These are phyloP conservation scores for Agriotes lineatus DNA, from an alignment of 2,888 invertebrate genomes.

Conservation along the genomic window DNA sequence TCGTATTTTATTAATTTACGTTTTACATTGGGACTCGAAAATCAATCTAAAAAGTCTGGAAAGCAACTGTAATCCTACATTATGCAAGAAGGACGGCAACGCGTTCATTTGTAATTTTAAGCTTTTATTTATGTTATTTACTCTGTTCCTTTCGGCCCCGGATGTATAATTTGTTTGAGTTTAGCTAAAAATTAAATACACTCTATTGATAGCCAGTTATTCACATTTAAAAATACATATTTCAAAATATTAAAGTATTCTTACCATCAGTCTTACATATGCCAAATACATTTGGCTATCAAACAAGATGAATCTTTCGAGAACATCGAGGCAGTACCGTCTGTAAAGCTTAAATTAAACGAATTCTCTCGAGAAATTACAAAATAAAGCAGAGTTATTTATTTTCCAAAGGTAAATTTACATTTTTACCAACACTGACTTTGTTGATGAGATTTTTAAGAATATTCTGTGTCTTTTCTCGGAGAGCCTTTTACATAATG, in stretches of 20 bases:
- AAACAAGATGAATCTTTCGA: neutral
- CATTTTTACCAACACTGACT: slow-evolving; percentile 12
- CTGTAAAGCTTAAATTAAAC: neutral
- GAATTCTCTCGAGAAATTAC: slow-evolving; percentile 19
- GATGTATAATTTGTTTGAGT: no score
- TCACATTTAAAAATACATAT: no score
- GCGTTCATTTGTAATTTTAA: slow-evolving; percentile 26
- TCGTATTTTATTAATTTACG: slow-evolving; percentile 13
- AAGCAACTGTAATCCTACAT: slow-evolving; percentile 2
- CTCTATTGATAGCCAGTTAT: no score
- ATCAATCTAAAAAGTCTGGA: slow-evolving; percentile 20
- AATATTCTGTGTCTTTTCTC: neutral
- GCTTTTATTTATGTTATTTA: slow-evolving; percentile 11
- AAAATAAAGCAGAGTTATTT: slow-evolving; percentile 4
- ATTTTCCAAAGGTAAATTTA: neutral
- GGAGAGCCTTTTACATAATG: neutral
- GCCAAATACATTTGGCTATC: no score
- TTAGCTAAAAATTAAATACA: no score
- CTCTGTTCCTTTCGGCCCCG: neutral
- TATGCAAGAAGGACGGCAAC: slow-evolving; percentile 15
- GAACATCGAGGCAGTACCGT: neutral
- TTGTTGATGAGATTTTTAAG: slow-evolving; percentile 3
- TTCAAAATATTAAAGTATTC: no score
- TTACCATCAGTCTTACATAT: no score
- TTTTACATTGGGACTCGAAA: slow-evolving; percentile 13